Percentiles rank a stretch among this genome's conserved stretches.
Evolutionary conservation across 2,888 invertebrate genomes (phyloP).

Genomic region (Chloroclystis v-ata): DNA sequence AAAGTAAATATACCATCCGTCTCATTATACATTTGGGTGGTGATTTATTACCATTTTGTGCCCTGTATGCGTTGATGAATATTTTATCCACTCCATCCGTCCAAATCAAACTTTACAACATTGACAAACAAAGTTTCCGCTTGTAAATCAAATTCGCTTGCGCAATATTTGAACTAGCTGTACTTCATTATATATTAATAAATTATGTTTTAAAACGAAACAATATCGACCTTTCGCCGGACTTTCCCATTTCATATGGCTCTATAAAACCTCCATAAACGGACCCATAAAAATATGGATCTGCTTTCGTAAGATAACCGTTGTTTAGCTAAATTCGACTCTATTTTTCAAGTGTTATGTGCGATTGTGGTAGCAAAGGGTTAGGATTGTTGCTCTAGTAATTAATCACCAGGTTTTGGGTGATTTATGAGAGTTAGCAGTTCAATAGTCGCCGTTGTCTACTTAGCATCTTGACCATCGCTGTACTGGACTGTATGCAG

Average conservation of each 20-base stretch:
- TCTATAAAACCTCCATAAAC: slow-evolving; percentile 50
- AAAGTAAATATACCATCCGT: neutral
- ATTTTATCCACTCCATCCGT: slow-evolving; percentile 9
- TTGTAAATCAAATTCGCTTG: slow-evolving; percentile 26
- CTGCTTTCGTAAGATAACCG: slow-evolving; percentile 26
- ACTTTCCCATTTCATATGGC: slow-evolving; percentile 58
- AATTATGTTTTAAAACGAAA: slow-evolving; percentile 38
- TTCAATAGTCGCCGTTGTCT: slow-evolving; percentile 51
- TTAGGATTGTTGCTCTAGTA: slow-evolving; percentile 40
- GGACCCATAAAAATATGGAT: slow-evolving; percentile 43
- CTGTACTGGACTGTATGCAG: slow-evolving; percentile 27
- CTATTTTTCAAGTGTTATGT: slow-evolving; percentile 28
- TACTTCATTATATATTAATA: slow-evolving; percentile 40
- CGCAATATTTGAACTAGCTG: slow-evolving; percentile 28
- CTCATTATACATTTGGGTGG: too few species aligned
- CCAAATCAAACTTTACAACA: slow-evolving; percentile 19
- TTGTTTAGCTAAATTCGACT: slow-evolving; percentile 28
- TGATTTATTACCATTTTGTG: neutral
- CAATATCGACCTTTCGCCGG: slow-evolving; percentile 56
- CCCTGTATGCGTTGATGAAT: neutral
- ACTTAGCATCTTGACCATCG: slow-evolving; percentile 33
- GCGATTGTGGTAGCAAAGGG: slow-evolving; percentile 2
- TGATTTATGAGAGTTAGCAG: slow-evolving; percentile 58
- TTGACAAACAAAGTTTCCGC: slow-evolving; percentile 22
- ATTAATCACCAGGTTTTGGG: slow-evolving; percentile 49